These are phyloP conservation scores for Metopia argyrocephala DNA, from an alignment of 2,888 invertebrate genomes.

Conservation along the genomic window DNA sequence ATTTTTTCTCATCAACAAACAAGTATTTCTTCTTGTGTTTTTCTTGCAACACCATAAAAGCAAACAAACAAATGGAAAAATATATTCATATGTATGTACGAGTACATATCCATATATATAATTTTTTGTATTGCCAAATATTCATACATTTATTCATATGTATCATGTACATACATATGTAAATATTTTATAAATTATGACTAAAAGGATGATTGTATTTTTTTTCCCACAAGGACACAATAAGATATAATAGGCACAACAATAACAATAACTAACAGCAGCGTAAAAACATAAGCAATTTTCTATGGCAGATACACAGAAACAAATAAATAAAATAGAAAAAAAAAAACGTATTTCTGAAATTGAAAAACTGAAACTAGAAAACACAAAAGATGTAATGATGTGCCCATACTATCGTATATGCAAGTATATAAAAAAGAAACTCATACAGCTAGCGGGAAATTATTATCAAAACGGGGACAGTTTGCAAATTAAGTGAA, in stretches of 20 bases:
- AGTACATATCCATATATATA: neutral
- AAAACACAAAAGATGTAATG: constrained; percentile 45
- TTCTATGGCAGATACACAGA: constrained; percentile 50
- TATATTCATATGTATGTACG: too few relatives aligned
- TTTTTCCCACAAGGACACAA: constrained; percentile 51
- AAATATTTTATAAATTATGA: neutral
- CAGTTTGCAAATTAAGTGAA: too few relatives aligned
- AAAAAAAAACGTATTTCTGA: neutral
- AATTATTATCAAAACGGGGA: too few relatives aligned
- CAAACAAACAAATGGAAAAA: neutral
- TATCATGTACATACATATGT: neutral
- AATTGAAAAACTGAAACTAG: constrained; percentile 21
- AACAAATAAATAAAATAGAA: neutral
- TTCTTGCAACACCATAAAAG: neutral
- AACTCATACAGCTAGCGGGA: neutral
- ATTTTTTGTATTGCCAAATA: constrained; percentile 18
- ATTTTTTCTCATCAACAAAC: neutral
- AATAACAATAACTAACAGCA: constrained; percentile 8
- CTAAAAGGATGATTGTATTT: constrained; percentile 24
- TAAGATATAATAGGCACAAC: constrained; percentile 38
- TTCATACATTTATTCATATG: neutral
- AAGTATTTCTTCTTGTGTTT: constrained; percentile 15
- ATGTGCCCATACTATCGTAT: constrained; percentile 9
- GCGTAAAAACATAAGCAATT: constrained; percentile 50
- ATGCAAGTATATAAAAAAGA: neutral